Evolutionary conservation across 1,140 invertebrate species (phyloP).

Genomic region (Patella vulgata): DNA sequence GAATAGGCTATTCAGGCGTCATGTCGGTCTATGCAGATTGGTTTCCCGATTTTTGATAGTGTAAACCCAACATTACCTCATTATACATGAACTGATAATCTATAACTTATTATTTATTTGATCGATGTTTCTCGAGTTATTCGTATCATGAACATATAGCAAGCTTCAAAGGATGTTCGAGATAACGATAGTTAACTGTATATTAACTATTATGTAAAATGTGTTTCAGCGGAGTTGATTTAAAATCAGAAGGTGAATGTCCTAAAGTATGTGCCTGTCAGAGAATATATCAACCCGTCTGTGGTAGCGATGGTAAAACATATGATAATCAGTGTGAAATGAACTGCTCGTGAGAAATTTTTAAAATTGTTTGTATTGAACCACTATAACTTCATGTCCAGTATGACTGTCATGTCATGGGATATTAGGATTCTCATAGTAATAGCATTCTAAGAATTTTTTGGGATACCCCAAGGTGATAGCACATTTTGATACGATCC

Average conservation of each 20-base stretch:
- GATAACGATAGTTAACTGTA: too few species aligned
- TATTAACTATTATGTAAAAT: too few species aligned
- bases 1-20: conserved; percentile 19
- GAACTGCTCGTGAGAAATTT: conserved; percentile 22
- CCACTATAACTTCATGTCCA: too few species aligned
- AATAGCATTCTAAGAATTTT: too few species aligned
- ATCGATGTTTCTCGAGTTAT: too few species aligned
- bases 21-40: conserved; percentile 58
- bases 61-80: conserved; percentile 75
- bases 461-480: too few species aligned
- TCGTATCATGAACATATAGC: conserved; percentile 10
- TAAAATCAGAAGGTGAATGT: conserved; percentile 6
- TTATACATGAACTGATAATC: too few species aligned
- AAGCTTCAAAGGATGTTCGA: neutral
- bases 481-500: too few species aligned
- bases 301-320: conserved; percentile 17
- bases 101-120: too few species aligned
- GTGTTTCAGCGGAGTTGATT: neutral
- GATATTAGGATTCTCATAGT: too few species aligned
- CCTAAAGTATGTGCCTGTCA: neutral
- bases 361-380: too few species aligned
- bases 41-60: conserved; percentile 78
- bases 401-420: too few species aligned
- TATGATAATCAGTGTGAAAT: conserved; percentile 23
- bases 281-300: conserved; percentile 2